A percentile compares a stretch with the other conserved stretches of the same genome.
phyloP scores from a whole-genome alignment of 2,113 vertebrate species.

The Notechis scutatus region DNA sequence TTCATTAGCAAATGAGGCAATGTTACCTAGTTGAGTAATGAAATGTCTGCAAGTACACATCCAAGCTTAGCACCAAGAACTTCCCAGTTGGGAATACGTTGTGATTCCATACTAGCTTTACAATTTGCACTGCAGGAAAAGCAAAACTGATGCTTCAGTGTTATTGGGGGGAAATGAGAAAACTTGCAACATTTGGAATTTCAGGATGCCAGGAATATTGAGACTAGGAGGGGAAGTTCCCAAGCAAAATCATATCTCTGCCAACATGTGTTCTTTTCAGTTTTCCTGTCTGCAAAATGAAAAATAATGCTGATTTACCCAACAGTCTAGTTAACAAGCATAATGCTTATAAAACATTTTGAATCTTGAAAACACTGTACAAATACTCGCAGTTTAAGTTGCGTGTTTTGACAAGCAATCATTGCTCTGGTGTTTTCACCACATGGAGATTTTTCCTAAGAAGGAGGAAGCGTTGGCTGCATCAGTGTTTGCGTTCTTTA shows the following conservation, averaged over 20 bases:
- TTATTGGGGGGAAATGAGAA: background rate
- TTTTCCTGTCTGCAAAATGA: no score
- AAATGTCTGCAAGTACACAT: background rate
- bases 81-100: background rate
- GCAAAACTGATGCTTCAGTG: background rate
- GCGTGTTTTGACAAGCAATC: background rate
- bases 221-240: background rate
- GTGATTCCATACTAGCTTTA: background rate
- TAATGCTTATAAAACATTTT: background rate
- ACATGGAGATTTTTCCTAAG: slow-evolving; percentile 28
- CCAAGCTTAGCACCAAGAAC: background rate
- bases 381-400: background rate
- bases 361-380: background rate
- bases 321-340: background rate
- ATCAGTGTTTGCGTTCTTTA: slow-evolving; percentile 50
- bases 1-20: background rate
- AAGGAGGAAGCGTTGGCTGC: slow-evolving; percentile 14
- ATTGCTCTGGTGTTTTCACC: background rate
- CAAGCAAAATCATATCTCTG: background rate
- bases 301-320: background rate
- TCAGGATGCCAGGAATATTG: background rate
- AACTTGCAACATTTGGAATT: background rate
- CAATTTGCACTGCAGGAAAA: background rate
- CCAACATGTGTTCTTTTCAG: background rate
- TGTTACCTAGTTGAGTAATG: background rate